Evolutionary conservation across 30 jellyfish, hydroid and myxozoan genomes (phyloP).

Genomic region (Haliclystus octoradiatus): DNA sequence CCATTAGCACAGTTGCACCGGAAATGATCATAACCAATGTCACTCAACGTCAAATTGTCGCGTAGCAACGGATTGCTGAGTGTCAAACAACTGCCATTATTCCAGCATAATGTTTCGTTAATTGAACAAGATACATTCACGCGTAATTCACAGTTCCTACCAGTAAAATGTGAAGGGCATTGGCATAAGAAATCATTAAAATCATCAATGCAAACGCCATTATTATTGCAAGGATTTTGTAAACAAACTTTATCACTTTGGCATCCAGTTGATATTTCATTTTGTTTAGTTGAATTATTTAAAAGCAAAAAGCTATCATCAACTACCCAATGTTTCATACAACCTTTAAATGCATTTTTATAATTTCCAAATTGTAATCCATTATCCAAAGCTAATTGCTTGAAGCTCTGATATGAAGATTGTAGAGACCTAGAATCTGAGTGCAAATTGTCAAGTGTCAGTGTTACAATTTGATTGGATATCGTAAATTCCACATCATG

Average conservation of each 20-base stretch:
- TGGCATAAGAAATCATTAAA: conserved; percentile 36
- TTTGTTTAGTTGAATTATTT: not conserved
- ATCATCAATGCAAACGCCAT: conserved; percentile 39
- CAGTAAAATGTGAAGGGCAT: conserved; percentile 44
- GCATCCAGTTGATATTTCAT: conserved; percentile 27
- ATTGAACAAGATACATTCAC: conserved; percentile 41
- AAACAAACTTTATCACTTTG: conserved; percentile 33
- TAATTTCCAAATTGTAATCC: too few relatives aligned
- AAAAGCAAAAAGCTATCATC: conserved; percentile 17
- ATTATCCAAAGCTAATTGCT: too few relatives aligned
- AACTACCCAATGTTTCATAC: conserved; percentile 22
- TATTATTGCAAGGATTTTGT: conserved; percentile 15
- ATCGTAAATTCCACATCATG: too few relatives aligned
- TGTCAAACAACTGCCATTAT: conserved; percentile 23
- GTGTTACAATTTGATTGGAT: too few relatives aligned
- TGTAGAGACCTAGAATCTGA: too few relatives aligned
- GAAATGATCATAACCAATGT: conserved; percentile 42
- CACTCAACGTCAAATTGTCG: conserved; percentile 14
- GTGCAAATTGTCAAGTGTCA: too few relatives aligned
- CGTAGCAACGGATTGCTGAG: not conserved
- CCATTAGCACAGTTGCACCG: conserved; percentile 48
- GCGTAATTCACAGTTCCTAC: conserved; percentile 28
- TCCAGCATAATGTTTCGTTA: conserved; percentile 11
- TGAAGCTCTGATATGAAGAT: too few relatives aligned
- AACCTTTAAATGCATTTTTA: conserved; percentile 27